phyloP scores from a whole-genome alignment of 2,113 vertebrate species.

The Sorex araneus region DNA sequence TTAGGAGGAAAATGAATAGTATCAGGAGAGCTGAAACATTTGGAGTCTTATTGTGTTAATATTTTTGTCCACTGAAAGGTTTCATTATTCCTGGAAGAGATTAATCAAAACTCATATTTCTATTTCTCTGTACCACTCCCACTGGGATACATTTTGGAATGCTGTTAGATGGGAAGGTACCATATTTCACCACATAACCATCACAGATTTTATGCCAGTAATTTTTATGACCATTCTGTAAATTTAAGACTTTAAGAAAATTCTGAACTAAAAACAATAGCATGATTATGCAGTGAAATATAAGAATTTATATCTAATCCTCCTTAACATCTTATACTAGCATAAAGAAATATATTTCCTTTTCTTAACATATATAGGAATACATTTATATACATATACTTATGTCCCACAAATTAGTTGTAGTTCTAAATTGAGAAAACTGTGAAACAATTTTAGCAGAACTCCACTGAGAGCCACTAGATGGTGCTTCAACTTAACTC shows the following conservation, averaged over 20 bases:
- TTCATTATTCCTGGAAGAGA: background rate
- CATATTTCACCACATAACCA: background rate
- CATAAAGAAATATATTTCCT: background rate
- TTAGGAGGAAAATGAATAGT: conserved; percentile 1
- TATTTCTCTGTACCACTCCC: background rate
- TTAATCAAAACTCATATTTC: background rate
- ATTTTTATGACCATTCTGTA: too few species aligned
- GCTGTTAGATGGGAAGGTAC: background rate
- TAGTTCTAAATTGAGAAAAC: conserved; percentile 8
- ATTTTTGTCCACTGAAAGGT: background rate
- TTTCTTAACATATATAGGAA: background rate
- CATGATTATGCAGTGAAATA: background rate
- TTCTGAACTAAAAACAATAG: too few species aligned
- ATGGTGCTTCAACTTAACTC: conserved; percentile 87
- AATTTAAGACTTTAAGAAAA: too few species aligned
- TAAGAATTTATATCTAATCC: background rate
- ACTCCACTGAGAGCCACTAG: conserved; percentile 85
- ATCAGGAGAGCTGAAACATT: conserved; percentile 39
- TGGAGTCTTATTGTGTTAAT: background rate
- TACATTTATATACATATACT: background rate
- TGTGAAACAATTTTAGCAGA: conserved; percentile 55
- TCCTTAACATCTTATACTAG: background rate
- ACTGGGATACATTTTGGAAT: background rate
- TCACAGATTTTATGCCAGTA: too few species aligned
- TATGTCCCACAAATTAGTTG: background rate